phyloP scores from a whole-genome alignment of 1,140 invertebrate species.

The Helicoverpa zea region DNA sequence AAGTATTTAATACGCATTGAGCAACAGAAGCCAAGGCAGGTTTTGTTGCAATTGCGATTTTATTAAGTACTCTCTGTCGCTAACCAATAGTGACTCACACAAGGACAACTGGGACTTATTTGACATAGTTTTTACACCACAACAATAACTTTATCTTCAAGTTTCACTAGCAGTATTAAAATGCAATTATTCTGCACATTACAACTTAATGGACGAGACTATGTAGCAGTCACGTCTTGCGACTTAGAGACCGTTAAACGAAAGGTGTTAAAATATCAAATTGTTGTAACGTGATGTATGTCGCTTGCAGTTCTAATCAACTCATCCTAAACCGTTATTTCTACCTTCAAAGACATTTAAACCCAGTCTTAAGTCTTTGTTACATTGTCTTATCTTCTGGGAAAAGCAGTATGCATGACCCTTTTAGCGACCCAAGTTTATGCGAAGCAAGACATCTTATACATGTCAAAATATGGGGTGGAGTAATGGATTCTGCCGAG shows the following conservation, averaged over 20 bases:
- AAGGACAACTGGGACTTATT: constrained; percentile 38
- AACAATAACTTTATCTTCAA: constrained; percentile 15
- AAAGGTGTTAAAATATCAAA: constrained; percentile 12
- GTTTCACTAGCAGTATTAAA: constrained; percentile 4
- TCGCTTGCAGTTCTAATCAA: not conserved
- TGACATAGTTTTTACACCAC: constrained; percentile 25
- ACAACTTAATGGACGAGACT: not conserved
- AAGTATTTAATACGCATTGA: constrained; percentile 38
- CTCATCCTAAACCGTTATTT: not conserved
- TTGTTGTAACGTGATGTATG: not conserved
- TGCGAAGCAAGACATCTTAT: too few species aligned
- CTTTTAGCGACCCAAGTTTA: too few species aligned
- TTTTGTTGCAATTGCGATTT: constrained; percentile 23
- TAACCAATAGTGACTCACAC: constrained; percentile 26
- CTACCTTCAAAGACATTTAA: not conserved
- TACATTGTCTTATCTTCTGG: not conserved
- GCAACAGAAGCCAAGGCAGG: constrained; percentile 26
- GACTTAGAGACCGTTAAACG: not conserved
- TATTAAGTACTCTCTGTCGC: constrained; percentile 2
- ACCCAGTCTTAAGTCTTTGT: not conserved
- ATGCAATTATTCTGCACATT: not conserved
- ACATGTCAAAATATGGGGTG: constrained; percentile 2
- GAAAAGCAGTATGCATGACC: too few species aligned
- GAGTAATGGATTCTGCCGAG: constrained; percentile 1
- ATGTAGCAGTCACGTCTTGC: not conserved